A percentile compares a stretch with the other conserved stretches of the same genome.
These are phyloP conservation scores for Lasius fuliginosus DNA, from an alignment of 2,888 invertebrate genomes.

Conservation along the genomic window DNA sequence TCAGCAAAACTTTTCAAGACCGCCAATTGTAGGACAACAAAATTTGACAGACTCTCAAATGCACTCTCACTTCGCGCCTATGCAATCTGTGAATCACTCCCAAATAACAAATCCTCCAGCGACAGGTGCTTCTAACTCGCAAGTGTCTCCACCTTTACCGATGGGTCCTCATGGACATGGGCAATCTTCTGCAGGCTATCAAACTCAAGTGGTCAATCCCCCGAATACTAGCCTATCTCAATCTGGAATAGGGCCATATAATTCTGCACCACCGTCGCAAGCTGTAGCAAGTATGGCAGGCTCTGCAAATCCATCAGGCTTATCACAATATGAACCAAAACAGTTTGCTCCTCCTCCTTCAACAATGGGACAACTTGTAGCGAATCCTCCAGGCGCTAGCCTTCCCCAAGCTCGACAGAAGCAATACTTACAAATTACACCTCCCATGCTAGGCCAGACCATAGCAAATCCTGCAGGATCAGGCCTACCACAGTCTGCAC, in stretches of 20 bases:
- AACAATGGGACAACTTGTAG: conserved; percentile 3
- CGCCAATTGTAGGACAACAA: conserved; percentile 77
- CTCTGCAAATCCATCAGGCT: background rate
- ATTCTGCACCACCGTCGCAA: conserved; percentile 14
- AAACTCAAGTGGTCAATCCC: conserved; percentile 69
- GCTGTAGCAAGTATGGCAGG: background rate
- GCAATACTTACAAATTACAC: conserved; percentile 17
- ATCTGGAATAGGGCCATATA: conserved; percentile 24
- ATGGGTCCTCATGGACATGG: conserved; percentile 12
- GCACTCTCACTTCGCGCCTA: conserved; percentile 75
- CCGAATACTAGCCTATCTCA: conserved; percentile 8
- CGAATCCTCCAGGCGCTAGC: background rate
- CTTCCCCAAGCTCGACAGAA: conserved; percentile 26
- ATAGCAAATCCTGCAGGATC: conserved; percentile 65
- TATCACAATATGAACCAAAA: conserved; percentile 1
- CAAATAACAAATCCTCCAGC: conserved; percentile 66
- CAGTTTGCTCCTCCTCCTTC: conserved; percentile 27
- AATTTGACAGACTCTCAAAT: conserved; percentile 76
- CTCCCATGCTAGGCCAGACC: conserved; percentile 13
- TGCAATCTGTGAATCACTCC: conserved; percentile 76
- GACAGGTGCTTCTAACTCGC: conserved; percentile 64
- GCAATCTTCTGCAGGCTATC: conserved; percentile 55
- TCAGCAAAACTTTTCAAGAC: conserved; percentile 66
- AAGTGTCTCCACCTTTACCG: conserved; percentile 24
- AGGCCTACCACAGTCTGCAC: conserved; percentile 70